These are phyloP conservation scores for Ptilonorhynchus violaceus DNA, from an alignment of 2,113 vertebrate genomes.

Conservation along the genomic window DNA sequence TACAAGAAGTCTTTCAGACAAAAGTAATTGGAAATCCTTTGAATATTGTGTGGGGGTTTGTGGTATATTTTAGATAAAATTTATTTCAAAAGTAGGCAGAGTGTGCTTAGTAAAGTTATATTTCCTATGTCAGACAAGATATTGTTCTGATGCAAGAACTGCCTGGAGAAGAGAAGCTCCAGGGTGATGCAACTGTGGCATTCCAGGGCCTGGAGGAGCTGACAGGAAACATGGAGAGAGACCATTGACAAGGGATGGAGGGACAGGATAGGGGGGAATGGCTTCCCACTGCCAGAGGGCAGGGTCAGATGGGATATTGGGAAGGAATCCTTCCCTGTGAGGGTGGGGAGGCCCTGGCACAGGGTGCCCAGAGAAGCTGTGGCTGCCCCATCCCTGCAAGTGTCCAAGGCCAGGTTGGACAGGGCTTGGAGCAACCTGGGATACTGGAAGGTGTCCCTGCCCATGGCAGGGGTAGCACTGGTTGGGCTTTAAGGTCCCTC, in stretches of 20 bases:
- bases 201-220: neutral
- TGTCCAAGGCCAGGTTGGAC: rapidly evolving
- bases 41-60: neutral
- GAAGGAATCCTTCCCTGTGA: neutral
- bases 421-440: rapidly evolving
- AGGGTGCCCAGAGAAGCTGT: neutral
- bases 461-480: neutral
- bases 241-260: neutral
- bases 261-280: rapidly evolving
- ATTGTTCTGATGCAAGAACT: neutral
- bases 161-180: neutral
- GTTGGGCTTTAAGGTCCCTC: neutral
- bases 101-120: neutral
- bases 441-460: rapidly evolving
- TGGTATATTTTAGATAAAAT: neutral
- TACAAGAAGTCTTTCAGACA: neutral
- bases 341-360: neutral
- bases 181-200: neutral
- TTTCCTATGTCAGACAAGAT: neutral
- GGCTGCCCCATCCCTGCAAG: neutral
- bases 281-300: neutral
- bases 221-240: neutral
- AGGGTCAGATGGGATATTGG: neutral
- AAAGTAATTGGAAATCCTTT: neutral
- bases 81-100: neutral